Conservation (phyloP, 2,113 vertebrate species). For the Phrynocephalus versicolor region DNA sequence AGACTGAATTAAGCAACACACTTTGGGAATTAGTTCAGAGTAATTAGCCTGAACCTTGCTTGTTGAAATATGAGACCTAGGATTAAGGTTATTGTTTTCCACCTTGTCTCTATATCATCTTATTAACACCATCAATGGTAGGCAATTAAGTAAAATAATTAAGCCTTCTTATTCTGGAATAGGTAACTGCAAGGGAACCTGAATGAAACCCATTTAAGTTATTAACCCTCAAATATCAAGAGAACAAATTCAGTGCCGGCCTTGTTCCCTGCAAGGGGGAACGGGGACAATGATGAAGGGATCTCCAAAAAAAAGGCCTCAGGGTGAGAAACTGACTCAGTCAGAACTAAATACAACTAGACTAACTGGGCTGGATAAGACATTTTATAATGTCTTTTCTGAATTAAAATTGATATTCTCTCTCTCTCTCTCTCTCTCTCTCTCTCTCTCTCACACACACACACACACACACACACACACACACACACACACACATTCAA, state of each 20-base stretch:
- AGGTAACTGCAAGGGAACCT: constrained; percentile 19
- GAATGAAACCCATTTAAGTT: constrained; percentile 5
- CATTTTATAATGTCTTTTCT: too few species aligned
- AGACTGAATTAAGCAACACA: constrained; percentile 49
- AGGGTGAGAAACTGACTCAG: background rate
- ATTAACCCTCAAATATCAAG: constrained; percentile 18
- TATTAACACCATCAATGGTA: constrained; percentile 30
- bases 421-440: too few species aligned
- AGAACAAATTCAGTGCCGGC: background rate
- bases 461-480: too few species aligned
- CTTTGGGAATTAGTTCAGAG: constrained; percentile 47
- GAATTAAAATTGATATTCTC: too few species aligned
- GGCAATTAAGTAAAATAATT: constrained; percentile 40
- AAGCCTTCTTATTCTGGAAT: constrained; percentile 44
- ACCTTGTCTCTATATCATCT: constrained; percentile 51
- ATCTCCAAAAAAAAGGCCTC: background rate
- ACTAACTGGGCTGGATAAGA: background rate
- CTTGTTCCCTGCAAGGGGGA: background rate
- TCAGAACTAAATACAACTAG: background rate
- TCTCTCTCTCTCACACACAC: too few species aligned
- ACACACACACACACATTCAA: too few species aligned
- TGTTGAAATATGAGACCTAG: constrained; percentile 47
- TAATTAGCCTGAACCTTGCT: constrained; percentile 50
- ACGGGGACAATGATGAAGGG: background rate
- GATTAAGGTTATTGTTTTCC: constrained; percentile 60